Conservation (phyloP, 2,888 invertebrate genomes). For the Xestia sexstrigata region DNA sequence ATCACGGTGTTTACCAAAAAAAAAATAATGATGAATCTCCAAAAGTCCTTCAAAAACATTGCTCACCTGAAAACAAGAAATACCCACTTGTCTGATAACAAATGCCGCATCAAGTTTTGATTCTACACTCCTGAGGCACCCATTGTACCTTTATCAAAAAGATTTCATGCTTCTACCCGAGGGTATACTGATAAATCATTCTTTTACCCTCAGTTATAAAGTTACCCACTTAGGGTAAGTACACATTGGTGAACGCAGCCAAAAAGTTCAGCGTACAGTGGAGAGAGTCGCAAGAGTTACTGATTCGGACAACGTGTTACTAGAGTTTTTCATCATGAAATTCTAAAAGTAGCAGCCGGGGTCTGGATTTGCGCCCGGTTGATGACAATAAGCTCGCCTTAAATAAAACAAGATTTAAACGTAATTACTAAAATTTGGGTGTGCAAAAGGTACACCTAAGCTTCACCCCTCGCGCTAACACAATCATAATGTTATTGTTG, state of each 20-base stretch:
- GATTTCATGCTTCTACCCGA: slow-evolving; percentile 60
- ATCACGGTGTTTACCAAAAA: neutral
- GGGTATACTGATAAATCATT: slow-evolving; percentile 67
- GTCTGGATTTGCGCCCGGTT: neutral
- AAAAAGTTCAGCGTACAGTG: neutral
- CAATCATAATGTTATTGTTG: neutral
- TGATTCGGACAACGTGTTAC: too few relatives aligned
- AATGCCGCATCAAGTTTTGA: slow-evolving; percentile 50
- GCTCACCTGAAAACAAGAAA: slow-evolving; percentile 6
- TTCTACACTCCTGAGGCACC: slow-evolving; percentile 46
- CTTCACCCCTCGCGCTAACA: neutral
- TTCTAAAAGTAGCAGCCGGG: neutral
- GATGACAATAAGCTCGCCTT: neutral
- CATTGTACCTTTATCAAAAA: slow-evolving; percentile 66
- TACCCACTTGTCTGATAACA: slow-evolving; percentile 22
- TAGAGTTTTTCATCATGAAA: neutral
- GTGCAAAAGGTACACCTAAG: too few relatives aligned
- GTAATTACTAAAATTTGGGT: neutral
- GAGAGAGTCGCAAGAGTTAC: neutral
- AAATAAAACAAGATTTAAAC: neutral
- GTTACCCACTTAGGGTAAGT: slow-evolving; percentile 47
- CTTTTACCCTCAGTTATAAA: slow-evolving; percentile 57
- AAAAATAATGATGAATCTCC: neutral
- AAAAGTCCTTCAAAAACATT: neutral
- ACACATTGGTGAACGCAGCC: slow-evolving; percentile 19